phyloP scores from a whole-genome alignment of 64 coral and sea anemone species.

The Hydrozoanthus tunicans region DNA sequence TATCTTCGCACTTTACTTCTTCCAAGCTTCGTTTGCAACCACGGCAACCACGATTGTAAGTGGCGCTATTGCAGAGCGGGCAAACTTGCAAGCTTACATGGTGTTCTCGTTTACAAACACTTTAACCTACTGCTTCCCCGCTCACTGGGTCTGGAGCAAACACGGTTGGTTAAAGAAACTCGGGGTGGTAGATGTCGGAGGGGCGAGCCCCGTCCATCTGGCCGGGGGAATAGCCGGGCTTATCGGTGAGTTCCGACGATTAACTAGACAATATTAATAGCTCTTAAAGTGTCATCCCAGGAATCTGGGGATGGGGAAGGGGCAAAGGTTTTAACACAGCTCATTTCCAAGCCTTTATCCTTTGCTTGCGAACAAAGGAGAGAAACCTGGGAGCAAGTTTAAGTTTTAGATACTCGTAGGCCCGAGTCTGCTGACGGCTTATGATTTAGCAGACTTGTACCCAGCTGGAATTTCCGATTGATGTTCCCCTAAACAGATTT shows the following conservation, averaged over 20 bases:
- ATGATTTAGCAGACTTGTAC: no score
- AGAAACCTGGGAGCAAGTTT: no score
- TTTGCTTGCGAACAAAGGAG: no score
- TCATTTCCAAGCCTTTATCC: no score
- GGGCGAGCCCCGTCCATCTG: slow-evolving; percentile 81
- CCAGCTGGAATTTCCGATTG: no score
- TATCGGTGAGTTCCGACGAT: slow-evolving; percentile 26
- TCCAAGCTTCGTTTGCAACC: slow-evolving; percentile 91
- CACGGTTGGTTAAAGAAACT: slow-evolving; percentile 80
- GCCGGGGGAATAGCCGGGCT: slow-evolving; percentile 82
- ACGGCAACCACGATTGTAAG: slow-evolving; percentile 89
- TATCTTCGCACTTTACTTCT: slow-evolving; percentile 78
- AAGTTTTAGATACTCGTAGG: no score
- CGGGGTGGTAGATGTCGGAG: slow-evolving; percentile 85
- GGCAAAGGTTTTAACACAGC: no score
- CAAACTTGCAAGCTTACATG: slow-evolving; percentile 82
- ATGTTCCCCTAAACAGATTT: no score
- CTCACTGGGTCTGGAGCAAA: slow-evolving; percentile 91
- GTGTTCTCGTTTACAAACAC: slow-evolving; percentile 89
- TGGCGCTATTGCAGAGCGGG: slow-evolving; percentile 80
- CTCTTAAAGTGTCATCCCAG: no score
- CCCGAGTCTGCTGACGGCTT: no score
- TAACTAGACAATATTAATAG: not conserved
- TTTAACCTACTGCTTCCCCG: slow-evolving; percentile 84
- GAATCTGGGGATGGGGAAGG: no score